A percentile compares a stretch with the other conserved stretches of the same genome.
These are phyloP conservation scores for Miniopterus natalensis DNA, from an alignment of 2,113 vertebrate species.

Conservation along the genomic window DNA sequence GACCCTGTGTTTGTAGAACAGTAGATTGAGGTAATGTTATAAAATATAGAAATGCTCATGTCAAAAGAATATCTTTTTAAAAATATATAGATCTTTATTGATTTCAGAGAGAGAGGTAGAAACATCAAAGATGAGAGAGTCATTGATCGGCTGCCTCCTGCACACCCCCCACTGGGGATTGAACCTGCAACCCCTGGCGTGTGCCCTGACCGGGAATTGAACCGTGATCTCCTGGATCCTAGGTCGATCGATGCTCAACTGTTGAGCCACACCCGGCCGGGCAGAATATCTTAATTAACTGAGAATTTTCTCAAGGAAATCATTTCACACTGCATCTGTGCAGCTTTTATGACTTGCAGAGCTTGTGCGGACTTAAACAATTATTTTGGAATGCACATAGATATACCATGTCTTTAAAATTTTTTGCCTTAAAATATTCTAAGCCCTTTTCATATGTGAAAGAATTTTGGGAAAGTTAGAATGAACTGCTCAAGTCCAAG, in stretches of 20 bases:
- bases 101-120: too few relatives aligned
- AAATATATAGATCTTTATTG: too few relatives aligned
- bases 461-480: not conserved
- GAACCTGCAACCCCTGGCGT: too few relatives aligned
- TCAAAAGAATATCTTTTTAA: not conserved
- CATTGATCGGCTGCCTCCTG: too few relatives aligned
- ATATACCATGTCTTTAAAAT: not conserved
- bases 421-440: not conserved
- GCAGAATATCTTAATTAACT: not conserved
- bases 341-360: not conserved
- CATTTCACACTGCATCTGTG: not conserved
- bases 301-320: slow-evolving; percentile 14
- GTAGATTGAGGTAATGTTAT: not conserved
- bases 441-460: not conserved
- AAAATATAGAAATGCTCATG: not conserved
- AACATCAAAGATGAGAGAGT: too few relatives aligned
- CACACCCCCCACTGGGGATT: too few relatives aligned
- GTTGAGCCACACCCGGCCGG: too few relatives aligned
- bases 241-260: too few relatives aligned
- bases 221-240: too few relatives aligned
- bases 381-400: not conserved
- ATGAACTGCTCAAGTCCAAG: not conserved
- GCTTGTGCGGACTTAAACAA: not conserved
- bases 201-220: too few relatives aligned
- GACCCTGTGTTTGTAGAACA: not conserved